Conservation (phyloP, 2,888 invertebrate species). For the Xanthia icteritia region DNA sequence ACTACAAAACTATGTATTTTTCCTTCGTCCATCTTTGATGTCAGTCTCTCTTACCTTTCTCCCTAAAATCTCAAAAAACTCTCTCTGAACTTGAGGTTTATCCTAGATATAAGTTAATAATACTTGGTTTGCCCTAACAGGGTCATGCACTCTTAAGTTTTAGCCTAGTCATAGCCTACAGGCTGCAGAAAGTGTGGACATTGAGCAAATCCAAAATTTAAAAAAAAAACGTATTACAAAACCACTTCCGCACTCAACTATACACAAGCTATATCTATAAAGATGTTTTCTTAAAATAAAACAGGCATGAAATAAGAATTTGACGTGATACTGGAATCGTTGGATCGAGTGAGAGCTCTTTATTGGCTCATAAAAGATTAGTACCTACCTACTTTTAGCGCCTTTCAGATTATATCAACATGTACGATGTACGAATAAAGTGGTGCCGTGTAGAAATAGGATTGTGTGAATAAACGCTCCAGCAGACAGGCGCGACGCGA, state of each 20-base stretch:
- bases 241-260: constrained; percentile 13
- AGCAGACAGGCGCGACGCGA: too few relatives aligned
- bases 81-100: too few relatives aligned
- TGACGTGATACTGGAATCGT: constrained; percentile 34
- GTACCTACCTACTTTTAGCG: constrained; percentile 16
- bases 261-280: constrained; percentile 13
- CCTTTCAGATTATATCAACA: constrained; percentile 23
- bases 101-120: too few relatives aligned
- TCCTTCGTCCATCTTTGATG: too few relatives aligned
- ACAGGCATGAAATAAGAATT: constrained; percentile 48
- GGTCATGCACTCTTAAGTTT: too few relatives aligned
- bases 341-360: constrained; percentile 43
- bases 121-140: too few relatives aligned
- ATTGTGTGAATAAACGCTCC: neutral
- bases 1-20: neutral
- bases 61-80: too few relatives aligned
- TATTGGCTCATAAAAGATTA: constrained; percentile 49
- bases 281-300: constrained; percentile 46
- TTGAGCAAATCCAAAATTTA: too few relatives aligned
- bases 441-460: neutral
- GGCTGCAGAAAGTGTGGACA: too few relatives aligned
- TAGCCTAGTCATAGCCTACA: too few relatives aligned
- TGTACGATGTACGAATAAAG: constrained; percentile 14
- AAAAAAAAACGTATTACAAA: neutral
- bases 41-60: too few relatives aligned